Conservation (phyloP, 2,888 invertebrate species). For the Scaptomyza cyrtandrae region DNA sequence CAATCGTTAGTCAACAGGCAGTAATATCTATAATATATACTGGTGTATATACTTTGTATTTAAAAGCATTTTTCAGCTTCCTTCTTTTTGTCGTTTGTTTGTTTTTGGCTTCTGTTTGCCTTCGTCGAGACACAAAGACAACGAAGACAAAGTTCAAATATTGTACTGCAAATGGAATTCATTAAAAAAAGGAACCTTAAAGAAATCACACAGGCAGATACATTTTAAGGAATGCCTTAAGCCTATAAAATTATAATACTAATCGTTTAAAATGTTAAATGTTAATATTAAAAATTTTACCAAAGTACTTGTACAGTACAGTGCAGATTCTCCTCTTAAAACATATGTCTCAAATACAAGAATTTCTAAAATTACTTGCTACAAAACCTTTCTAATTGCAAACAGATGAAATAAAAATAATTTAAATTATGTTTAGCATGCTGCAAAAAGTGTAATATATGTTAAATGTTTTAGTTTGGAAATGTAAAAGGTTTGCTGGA, state of each 20-base stretch:
- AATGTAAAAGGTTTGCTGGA: no score
- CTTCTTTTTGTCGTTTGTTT: slow-evolving; percentile 53
- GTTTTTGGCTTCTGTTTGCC: slow-evolving; percentile 64
- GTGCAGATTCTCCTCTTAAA: no score
- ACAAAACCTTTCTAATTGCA: no score
- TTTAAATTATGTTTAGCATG: no score
- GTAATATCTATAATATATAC: slow-evolving; percentile 1
- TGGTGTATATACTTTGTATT: slow-evolving; percentile 24
- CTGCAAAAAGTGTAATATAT: no score
- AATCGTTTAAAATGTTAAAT: neutral
- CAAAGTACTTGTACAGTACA: no score
- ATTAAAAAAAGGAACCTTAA: slow-evolving; percentile 39
- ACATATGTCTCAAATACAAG: no score
- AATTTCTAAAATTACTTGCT: no score
- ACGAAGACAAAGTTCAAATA: slow-evolving; percentile 43
- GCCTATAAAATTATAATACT: neutral
- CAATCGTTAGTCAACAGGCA: slow-evolving; percentile 51
- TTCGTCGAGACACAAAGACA: slow-evolving; percentile 42
- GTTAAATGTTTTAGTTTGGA: no score
- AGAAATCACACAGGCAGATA: slow-evolving; percentile 3
- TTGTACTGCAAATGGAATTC: slow-evolving; percentile 50
- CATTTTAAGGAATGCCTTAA: neutral
- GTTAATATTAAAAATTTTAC: no score
- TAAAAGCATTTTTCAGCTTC: slow-evolving; percentile 64
- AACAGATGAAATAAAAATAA: no score